Percentiles rank a stretch among this genome's conserved stretches.
Evolutionary conservation across 2,888 invertebrate species (phyloP).

Genomic region (Crocallis elinguaria): DNA sequence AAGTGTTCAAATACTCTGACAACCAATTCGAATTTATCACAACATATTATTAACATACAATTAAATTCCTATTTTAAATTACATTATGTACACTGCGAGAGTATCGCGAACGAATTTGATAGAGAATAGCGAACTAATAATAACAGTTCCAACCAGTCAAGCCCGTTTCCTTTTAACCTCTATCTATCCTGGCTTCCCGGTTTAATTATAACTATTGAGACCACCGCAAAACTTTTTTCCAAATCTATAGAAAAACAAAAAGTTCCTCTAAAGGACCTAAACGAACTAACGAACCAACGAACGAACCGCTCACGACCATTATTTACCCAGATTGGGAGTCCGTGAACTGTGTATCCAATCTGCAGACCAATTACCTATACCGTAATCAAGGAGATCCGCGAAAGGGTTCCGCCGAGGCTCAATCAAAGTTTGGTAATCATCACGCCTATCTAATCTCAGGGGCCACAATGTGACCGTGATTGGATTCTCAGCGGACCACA

Average conservation of each 20-base stretch:
- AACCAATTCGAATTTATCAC: too few species aligned
- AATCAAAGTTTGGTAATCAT: conserved; percentile 83
- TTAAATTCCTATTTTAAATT: too few species aligned
- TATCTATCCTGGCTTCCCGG: too few species aligned
- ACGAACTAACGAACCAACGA: conserved; percentile 32
- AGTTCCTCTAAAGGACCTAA: conserved; percentile 19
- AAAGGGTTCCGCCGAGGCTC: conserved; percentile 74
- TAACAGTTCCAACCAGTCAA: too few species aligned
- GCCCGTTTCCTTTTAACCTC: too few species aligned
- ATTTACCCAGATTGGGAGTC: conserved; percentile 51
- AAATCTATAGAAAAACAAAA: conserved; percentile 17
- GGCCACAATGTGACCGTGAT: conserved; percentile 75
- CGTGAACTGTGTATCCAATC: conserved; percentile 58
- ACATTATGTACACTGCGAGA: too few species aligned
- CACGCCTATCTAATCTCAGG: conserved; percentile 77
- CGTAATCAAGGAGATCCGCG: conserved; percentile 71
- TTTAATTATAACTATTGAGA: conserved; percentile 9
- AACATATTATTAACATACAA: too few species aligned
- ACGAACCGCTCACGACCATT: conserved; percentile 36
- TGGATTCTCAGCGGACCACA: conserved; percentile 68
- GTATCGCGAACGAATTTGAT: too few species aligned
- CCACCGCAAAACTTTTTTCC: conserved; percentile 3
- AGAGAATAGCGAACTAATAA: too few species aligned
- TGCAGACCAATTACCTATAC: conserved; percentile 68
- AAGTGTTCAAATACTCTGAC: too few species aligned